Evolutionary conservation across 2,888 invertebrate species (phyloP).

Genomic region (Acrobasis consociella): DNA sequence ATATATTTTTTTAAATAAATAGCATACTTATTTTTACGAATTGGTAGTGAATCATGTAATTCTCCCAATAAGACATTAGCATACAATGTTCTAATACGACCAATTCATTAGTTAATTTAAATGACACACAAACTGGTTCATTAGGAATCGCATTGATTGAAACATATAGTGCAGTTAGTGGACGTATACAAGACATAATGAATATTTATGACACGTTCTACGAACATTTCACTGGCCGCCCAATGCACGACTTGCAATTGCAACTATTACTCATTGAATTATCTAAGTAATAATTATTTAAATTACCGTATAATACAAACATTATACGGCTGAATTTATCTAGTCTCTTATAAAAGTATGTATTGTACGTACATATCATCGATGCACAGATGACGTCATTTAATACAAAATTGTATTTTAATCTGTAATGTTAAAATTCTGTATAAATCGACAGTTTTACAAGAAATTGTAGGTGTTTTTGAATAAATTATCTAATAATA

Average conservation of each 20-base stretch:
- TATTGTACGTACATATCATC: no score
- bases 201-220: slow-evolving; percentile 27
- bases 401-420: no score
- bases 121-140: slow-evolving; percentile 5
- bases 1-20: no score
- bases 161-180: slow-evolving; percentile 17
- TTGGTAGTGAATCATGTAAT: no score
- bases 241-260: slow-evolving; percentile 23
- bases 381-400: no score
- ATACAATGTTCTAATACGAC: slow-evolving; percentile 5
- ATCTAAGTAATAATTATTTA: neutral
- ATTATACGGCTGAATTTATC: neutral
- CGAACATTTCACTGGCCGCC: slow-evolving; percentile 29
- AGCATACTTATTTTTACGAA: no score
- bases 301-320: neutral
- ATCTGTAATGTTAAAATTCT: no score
- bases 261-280: slow-evolving; percentile 6
- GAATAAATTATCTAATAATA: no score
- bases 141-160: slow-evolving; percentile 13
- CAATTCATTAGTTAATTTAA: slow-evolving; percentile 4
- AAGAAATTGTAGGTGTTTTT: no score
- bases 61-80: neutral
- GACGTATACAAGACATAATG: slow-evolving; percentile 19
- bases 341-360: no score
- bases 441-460: no score